These are phyloP conservation scores for Drosophila bifasciata DNA, from an alignment of 1,140 invertebrate genomes.

Conservation along the genomic window DNA sequence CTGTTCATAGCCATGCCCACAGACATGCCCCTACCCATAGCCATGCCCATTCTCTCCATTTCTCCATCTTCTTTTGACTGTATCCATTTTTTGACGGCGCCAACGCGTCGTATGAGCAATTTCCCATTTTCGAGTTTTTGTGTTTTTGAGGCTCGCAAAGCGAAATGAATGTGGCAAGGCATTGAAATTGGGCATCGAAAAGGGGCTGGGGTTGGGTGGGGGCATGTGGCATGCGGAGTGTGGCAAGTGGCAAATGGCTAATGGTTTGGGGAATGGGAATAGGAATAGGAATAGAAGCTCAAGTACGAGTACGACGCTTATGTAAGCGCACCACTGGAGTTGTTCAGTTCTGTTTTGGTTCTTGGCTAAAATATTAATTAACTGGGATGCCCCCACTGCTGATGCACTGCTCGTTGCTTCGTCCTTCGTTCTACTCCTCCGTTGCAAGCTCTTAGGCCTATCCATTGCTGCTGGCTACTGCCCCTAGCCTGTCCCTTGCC, in stretches of 20 bases:
- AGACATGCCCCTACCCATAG: too few species aligned
- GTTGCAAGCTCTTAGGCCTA: too few species aligned
- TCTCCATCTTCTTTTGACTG: too few species aligned
- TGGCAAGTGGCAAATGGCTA: not conserved
- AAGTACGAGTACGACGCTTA: slow-evolving; percentile 31
- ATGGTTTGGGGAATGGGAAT: slow-evolving; percentile 20
- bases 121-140: slow-evolving; percentile 23
- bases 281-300: slow-evolving; percentile 32
- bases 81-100: slow-evolving; percentile 44
- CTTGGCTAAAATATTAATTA: slow-evolving; percentile 72
- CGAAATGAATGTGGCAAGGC: not conserved
- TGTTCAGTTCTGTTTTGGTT: slow-evolving; percentile 1
- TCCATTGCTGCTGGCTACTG: too few species aligned
- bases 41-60: too few species aligned
- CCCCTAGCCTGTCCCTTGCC: too few species aligned
- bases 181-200: slow-evolving; percentile 13
- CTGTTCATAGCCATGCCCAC: too few species aligned
- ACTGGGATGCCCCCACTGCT: slow-evolving; percentile 45
- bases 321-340: slow-evolving; percentile 30
- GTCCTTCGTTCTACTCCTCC: too few species aligned
- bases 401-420: not conserved
- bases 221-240: too few species aligned
- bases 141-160: slow-evolving; percentile 24
- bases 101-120: slow-evolving; percentile 70
- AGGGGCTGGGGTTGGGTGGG: too few species aligned